Evolutionary conservation across 2,888 invertebrate species (phyloP).

Genomic region (Pseudococcus jackbeardsleyi): DNA sequence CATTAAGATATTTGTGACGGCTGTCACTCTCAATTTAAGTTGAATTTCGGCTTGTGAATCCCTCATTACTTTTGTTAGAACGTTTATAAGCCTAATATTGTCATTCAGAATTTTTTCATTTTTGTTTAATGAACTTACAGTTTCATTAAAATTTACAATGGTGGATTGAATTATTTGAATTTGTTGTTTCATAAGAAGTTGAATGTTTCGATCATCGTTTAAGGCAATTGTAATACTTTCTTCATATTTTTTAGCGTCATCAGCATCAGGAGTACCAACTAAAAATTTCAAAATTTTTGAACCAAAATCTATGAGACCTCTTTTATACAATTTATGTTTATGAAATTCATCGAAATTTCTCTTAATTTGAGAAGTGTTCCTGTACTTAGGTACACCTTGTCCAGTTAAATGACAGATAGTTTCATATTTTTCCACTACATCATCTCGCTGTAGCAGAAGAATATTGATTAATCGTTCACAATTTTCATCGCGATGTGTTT

Average conservation of each 20-base stretch:
- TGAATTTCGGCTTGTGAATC: no score
- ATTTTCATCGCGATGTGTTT: no score
- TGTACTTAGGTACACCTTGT: no score
- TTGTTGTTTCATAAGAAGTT: neutral
- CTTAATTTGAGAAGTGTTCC: no score
- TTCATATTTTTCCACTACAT: no score
- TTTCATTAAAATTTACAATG: neutral
- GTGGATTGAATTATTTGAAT: neutral
- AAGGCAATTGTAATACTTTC: neutral
- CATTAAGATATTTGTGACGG: neutral
- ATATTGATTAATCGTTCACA: no score
- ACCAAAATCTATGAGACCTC: neutral
- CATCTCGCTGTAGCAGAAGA: no score
- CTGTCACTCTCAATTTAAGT: neutral
- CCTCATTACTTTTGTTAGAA: neutral
- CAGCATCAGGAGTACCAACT: neutral
- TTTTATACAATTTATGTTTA: no score
- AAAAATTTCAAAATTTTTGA: neutral
- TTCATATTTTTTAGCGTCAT: neutral
- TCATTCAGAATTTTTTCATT: neutral
- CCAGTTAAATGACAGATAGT: no score
- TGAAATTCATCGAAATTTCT: no score
- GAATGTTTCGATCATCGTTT: neutral
- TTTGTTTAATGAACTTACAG: neutral
- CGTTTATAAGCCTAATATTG: neutral